Evolutionary conservation across 1,140 invertebrate genomes (phyloP), one percentile per base, ranked within the genome.

Genomic region (Prorops nasuta): DNA sequence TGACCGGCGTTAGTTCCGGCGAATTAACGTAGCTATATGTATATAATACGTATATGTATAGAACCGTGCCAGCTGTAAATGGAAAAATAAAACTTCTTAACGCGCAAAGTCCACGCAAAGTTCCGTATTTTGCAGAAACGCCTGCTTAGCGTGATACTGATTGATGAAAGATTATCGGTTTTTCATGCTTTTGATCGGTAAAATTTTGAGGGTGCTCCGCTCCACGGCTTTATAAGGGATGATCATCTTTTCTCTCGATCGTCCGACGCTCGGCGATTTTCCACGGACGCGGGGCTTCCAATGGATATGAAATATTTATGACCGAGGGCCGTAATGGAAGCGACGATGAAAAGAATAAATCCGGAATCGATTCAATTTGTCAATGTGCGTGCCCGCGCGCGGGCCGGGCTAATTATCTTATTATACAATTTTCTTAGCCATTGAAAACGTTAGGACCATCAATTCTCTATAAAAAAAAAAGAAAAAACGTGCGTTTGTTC

Each of bases 221-320:
- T 19, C 14, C n/a, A 22, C 4, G 24, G 10, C 17, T n/a, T 10
- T 35, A 19, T 41, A 34, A 31, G 14, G 43, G 43, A 20, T 18
- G 35, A 22, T 20, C 45, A 8, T 21, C 20, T n/a, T n/a, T n/a
- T n/a, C n/a, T n/a, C n/a, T 4, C 10, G 51, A 58, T 60, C 51
- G 40, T 28, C 12, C 28, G 37, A 45, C 56, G 51, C 56, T 46
- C 44, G 56, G 49, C 64, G 66, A 72, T 74, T 76, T 74, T 72
- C 66, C 63, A 72, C 58, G 64, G 67, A 64, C 47, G 60, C 49
- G 60, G 60, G 51, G 57, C 64, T 57, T 28, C 36, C 44, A 17
- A 49, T 46, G 58, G 50, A 50, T 68, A 76, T 78, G 74, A 76
- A 77, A 78, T 77, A 77, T 78, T 78, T 74, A 78, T 76, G 63